phyloP scores from a whole-genome alignment of 2,888 invertebrate species.

The Cataglyphis cursor region DNA sequence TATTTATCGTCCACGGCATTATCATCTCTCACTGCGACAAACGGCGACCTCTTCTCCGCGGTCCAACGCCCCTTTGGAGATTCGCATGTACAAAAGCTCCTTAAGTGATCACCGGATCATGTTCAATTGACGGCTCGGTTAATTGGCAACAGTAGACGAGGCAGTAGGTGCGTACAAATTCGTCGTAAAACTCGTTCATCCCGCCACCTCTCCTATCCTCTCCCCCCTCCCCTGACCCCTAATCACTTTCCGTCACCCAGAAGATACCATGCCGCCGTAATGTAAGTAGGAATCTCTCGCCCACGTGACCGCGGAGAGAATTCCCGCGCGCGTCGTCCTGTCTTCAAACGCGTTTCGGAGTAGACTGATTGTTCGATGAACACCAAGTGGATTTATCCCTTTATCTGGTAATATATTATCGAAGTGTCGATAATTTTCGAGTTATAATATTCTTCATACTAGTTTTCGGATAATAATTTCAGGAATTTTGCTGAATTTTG shows the following conservation, averaged over 20 bases:
- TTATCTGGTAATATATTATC: neutral
- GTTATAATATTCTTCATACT: neutral
- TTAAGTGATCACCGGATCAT: conserved; percentile 77
- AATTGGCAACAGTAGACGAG: conserved; percentile 81
- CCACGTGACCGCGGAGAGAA: neutral
- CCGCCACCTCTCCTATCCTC: conserved; percentile 22
- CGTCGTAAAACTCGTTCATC: conserved; percentile 42
- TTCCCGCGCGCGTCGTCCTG: neutral
- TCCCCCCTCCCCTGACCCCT: conserved; percentile 1
- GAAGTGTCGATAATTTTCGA: neutral
- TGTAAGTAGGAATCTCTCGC: neutral
- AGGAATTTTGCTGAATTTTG: neutral
- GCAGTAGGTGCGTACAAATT: conserved; percentile 57
- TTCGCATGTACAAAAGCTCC: conserved; percentile 68
- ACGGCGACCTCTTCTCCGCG: conserved; percentile 56
- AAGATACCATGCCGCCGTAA: conserved; percentile 10
- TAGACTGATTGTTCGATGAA: neutral
- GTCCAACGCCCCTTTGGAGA: conserved; percentile 63
- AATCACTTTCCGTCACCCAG: neutral
- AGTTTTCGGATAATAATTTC: neutral
- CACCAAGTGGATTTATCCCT: neutral
- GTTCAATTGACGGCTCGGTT: conserved; percentile 80
- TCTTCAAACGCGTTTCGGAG: neutral
- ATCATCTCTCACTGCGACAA: neutral
- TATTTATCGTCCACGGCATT: conserved; percentile 53